Percentiles rank a stretch among this genome's conserved stretches.
Conservation (phyloP, 2,113 vertebrate species). For the Amblyopsis rosae region DNA sequence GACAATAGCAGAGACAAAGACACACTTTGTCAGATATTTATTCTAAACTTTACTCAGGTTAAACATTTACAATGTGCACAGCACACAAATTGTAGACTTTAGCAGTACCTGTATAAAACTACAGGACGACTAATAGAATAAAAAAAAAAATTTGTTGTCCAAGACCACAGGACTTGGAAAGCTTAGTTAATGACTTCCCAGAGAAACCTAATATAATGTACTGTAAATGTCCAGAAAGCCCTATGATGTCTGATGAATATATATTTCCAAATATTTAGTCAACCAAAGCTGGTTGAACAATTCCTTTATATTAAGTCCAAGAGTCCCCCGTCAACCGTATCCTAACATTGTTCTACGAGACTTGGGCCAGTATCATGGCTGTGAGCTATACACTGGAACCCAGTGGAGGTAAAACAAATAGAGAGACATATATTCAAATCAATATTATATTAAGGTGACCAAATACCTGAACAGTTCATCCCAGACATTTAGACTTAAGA, state of each 20-base stretch:
- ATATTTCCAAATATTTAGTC: not conserved
- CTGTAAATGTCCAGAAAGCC: constrained; percentile 10
- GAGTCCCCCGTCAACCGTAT: too few relatives aligned
- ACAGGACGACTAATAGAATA: constrained; percentile 79
- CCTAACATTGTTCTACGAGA: too few relatives aligned
- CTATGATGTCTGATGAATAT: constrained; percentile 12
- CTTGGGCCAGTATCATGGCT: too few relatives aligned
- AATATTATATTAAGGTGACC: too few relatives aligned
- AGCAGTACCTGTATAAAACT: constrained; percentile 90
- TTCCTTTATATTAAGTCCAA: too few relatives aligned
- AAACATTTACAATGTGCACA: constrained; percentile 83
- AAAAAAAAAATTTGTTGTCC: constrained; percentile 55
- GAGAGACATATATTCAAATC: too few relatives aligned
- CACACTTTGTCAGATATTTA: constrained; percentile 37
- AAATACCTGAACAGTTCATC: too few relatives aligned
- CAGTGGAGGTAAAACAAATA: too few relatives aligned
- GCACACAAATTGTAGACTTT: constrained; percentile 85
- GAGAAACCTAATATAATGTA: constrained; percentile 23
- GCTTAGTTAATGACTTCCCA: constrained; percentile 41
- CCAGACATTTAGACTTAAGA: not conserved
- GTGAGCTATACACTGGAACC: too few relatives aligned
- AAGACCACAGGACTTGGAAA: constrained; percentile 65
- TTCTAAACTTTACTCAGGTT: constrained; percentile 61
- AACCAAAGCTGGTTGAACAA: too few relatives aligned
- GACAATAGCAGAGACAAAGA: constrained; percentile 21